Base-by-base conservation (phyloP, 2,113 vertebrate genomes). In the Cricetomys ansorgei region DNA sequence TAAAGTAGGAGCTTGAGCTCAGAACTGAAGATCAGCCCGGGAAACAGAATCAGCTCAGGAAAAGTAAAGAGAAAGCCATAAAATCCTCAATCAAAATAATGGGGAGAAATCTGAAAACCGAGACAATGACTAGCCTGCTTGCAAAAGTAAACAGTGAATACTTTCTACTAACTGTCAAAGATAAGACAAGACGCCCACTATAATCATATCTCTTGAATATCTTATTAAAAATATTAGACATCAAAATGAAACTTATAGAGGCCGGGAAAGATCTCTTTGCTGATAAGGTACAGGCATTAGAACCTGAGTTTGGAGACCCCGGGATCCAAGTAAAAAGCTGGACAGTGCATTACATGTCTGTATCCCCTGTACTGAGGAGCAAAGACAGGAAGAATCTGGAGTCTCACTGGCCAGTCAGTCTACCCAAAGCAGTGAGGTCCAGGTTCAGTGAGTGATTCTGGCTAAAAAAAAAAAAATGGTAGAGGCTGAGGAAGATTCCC, bases 11-110 rank as follows among this genome's bases (percentile, higher is more conserved):
- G 45, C 59, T 79, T 31, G 37, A 79, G 37, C 27, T 16, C 76
- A 90, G 37, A n/a, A 73, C 40, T 88, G 43, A 91, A 64, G 62
- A 37, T 29, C 10, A 91, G 48, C 25, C 16, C 55, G 25, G 16
- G 6, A 3, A 62, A 67, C 73, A 77, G 48, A 50, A 80, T 70
- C 37, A 69, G 5, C 11, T 23, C 15, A n/a, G 31, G 8, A 53
- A 6, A 27, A n/a, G 37, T 77, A 65, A 59, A 27, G 48, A 37
- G 7, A 88, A 40, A 15, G 70, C 13, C 31, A 37, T 69, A 69
- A 69, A 11, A 89, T 64, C 17, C 69, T 80, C 27, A 72, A 55
- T 43, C 85, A 65, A 92, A 86, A 89, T 86, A 92, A 95, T 76
- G 45, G n/a, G 70, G n/a, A n/a, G 23, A 13, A 21, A 69, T 55